Evolutionary conservation across 2,888 invertebrate species (phyloP).

Genomic region (Caenorhabditis angaria): DNA sequence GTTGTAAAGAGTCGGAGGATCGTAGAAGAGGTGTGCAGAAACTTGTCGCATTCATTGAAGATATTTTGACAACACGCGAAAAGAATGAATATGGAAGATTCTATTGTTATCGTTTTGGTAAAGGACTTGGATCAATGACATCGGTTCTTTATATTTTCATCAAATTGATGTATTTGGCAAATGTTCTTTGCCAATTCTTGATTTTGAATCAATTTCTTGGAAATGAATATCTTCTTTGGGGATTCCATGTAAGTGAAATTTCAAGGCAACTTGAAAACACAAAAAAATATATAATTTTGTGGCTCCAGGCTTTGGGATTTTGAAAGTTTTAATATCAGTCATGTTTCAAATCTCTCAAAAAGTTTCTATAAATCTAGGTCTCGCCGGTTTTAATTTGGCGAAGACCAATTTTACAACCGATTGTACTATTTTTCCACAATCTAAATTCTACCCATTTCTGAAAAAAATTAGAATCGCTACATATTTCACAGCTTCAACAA

Average conservation of each 20-base stretch:
- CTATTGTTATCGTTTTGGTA: slow-evolving; percentile 36
- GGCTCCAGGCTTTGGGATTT: too few relatives aligned
- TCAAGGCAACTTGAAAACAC: not conserved
- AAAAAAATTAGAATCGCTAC: too few relatives aligned
- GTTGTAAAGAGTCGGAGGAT: slow-evolving; percentile 37
- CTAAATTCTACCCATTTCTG: too few relatives aligned
- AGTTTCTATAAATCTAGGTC: too few relatives aligned
- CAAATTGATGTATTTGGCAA: slow-evolving; percentile 67
- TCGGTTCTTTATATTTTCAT: slow-evolving; percentile 63
- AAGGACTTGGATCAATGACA: slow-evolving; percentile 42
- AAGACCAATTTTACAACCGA: too few relatives aligned
- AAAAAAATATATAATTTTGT: too few relatives aligned
- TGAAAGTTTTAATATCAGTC: too few relatives aligned
- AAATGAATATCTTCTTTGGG: slow-evolving; percentile 70
- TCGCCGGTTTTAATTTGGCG: too few relatives aligned
- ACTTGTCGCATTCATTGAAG: slow-evolving; percentile 64
- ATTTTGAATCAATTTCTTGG: slow-evolving; percentile 72
- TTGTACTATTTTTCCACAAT: too few relatives aligned
- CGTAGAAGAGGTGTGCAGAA: slow-evolving; percentile 56
- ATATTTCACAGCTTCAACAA: too few relatives aligned
- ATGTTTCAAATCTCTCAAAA: too few relatives aligned
- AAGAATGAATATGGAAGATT: slow-evolving; percentile 45
- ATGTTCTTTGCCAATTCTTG: slow-evolving; percentile 70
- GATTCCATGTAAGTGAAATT: slow-evolving; percentile 61
- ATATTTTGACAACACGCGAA: slow-evolving; percentile 45